These are phyloP conservation scores for Melieria omissa DNA, from an alignment of 2,888 invertebrate genomes.

Conservation along the genomic window DNA sequence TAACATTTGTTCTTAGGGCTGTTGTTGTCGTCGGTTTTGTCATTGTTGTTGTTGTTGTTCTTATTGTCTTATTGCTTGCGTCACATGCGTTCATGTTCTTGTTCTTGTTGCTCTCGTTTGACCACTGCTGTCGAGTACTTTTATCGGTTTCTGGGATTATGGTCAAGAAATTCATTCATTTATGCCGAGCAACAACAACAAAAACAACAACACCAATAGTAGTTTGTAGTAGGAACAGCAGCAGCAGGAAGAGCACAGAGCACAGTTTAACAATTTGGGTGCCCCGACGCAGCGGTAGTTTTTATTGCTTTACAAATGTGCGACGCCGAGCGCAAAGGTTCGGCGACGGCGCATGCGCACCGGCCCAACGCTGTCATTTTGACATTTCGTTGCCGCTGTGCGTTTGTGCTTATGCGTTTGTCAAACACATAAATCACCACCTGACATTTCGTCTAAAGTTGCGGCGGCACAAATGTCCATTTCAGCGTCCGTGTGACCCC, in stretches of 20 bases:
- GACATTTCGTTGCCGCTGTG: slow-evolving; percentile 21
- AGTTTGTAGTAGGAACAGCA: not conserved
- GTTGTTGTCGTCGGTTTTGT: not conserved
- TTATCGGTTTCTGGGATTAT: slow-evolving; percentile 33
- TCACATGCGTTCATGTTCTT: slow-evolving; percentile 11
- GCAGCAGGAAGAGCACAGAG: slow-evolving; percentile 8
- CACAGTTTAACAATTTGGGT: not conserved
- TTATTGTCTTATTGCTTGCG: not conserved
- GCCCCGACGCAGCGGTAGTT: too few relatives aligned
- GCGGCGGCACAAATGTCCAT: not conserved
- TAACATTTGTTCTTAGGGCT: slow-evolving; percentile 16
- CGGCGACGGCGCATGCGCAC: slow-evolving; percentile 23
- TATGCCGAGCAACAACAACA: slow-evolving; percentile 12
- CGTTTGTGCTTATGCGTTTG: not conserved
- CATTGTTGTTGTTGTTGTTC: not conserved
- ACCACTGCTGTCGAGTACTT: slow-evolving; percentile 31
- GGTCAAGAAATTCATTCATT: slow-evolving; percentile 23
- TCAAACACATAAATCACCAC: slow-evolving; percentile 21
- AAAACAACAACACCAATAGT: not conserved
- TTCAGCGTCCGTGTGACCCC: too few relatives aligned
- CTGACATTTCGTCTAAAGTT: slow-evolving; percentile 28
- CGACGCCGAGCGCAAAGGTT: too few relatives aligned
- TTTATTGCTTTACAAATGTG: too few relatives aligned
- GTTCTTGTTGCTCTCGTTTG: slow-evolving; percentile 17
- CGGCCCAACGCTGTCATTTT: slow-evolving; percentile 14